Evolutionary conservation across 2,113 vertebrate species (phyloP).

Genomic region (Carassius gibelio): DNA sequence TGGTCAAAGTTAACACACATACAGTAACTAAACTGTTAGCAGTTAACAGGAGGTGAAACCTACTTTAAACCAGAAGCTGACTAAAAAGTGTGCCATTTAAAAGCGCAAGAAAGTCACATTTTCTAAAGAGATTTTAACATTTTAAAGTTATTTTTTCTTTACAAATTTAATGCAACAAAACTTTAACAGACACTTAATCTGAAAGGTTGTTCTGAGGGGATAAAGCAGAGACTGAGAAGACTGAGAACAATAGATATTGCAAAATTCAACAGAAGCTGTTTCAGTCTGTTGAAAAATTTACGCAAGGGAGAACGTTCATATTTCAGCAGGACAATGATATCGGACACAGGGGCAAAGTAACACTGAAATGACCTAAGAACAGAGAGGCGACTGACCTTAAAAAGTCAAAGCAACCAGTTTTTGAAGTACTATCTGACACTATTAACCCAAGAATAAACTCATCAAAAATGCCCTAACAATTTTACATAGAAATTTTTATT

Average conservation of each 20-base stretch:
- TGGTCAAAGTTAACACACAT: too few relatives aligned
- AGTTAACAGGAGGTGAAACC: background rate
- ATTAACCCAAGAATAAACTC: too few relatives aligned
- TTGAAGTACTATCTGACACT: background rate
- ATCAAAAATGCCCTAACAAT: background rate
- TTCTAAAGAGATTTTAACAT: background rate
- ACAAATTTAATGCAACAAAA: background rate
- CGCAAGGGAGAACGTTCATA: background rate
- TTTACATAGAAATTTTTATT: background rate
- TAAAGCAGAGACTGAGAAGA: background rate
- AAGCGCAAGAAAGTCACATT: background rate
- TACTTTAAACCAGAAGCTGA: background rate
- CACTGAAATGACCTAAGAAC: constrained; percentile 7
- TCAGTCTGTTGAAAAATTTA: background rate
- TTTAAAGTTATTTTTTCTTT: background rate
- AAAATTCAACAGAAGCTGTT: constrained; percentile 4
- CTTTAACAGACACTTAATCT: background rate
- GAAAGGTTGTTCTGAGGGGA: background rate
- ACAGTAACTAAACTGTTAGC: too few relatives aligned
- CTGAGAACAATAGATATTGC: background rate
- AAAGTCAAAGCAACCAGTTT: background rate
- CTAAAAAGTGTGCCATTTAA: background rate
- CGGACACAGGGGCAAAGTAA: background rate
- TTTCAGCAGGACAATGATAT: constrained; percentile 14
- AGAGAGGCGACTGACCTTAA: background rate